Base-by-base conservation (phyloP, 2,113 vertebrate genomes). In the Solenodon paradoxus region DNA sequence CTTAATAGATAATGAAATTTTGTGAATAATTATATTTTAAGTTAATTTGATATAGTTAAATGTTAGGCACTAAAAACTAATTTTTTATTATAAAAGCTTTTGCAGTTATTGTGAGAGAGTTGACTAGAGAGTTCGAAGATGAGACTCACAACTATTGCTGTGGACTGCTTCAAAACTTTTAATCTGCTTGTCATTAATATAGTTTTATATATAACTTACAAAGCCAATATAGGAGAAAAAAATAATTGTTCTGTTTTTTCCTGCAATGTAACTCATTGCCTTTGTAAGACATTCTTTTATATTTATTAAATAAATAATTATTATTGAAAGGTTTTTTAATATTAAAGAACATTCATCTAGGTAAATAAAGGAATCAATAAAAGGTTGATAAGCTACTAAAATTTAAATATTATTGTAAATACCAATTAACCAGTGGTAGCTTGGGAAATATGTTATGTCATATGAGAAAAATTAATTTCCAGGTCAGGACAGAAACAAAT, bases 41-140 rank as follows among this genome's bases (percentile, higher is more conserved):
- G 49, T 72, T 82, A 55, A 77, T 82, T 75, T 95, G 26, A 90
- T 32, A 53, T 68, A 80, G 77, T 77, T 94, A 81, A 88, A 10
- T 22, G 72, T 82, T 75, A 84, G 15, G 16, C 0, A 55, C n/a
- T 78, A 61, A 77, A 85, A 68, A 61, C 82, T 1, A 53, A 61
- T 32, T 87, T 4, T 71, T 53, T 88, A 42, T 61, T 93, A 77
- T 9, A 86, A 92, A 9, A 75, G 15, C 22, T 61, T 92, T 85
- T 83, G 4, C 11, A 84, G 12, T 81, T 66, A 66, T 66, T 19
- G 32, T 89, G 15, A 26, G 78, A 81, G 7, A 45, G 20, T 59
- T 82, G 11, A 17, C 71, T 19, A 38, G 4, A 57, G 15, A n/a
- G 7, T 66, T 38, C 15, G 66, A 72, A 71, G 72, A 15, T 32